Evolutionary conservation across 1,140 invertebrate species (phyloP).

Genomic region (Pogonus chalceus): DNA sequence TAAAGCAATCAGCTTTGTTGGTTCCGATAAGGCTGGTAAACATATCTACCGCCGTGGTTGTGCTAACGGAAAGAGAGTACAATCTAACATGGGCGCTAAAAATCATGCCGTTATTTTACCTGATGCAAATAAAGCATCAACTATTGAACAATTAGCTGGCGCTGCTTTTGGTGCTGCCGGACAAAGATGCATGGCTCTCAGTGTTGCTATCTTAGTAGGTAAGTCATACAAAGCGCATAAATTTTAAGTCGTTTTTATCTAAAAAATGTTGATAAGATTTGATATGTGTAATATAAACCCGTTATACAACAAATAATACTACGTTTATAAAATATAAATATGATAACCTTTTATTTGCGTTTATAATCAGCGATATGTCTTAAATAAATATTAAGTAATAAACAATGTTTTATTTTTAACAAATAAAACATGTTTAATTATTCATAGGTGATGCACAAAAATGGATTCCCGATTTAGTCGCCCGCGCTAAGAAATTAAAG

Average conservation of each 20-base stretch:
- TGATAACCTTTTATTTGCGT: too few species aligned
- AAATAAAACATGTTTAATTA: too few species aligned
- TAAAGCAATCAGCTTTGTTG: conserved; percentile 96
- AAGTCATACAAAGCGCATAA: too few species aligned
- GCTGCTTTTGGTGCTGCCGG: conserved; percentile 93
- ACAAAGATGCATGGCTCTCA: conserved; percentile 97
- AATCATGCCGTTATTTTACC: conserved; percentile 96
- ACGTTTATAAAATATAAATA: too few species aligned
- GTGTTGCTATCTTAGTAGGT: conserved; percentile 94
- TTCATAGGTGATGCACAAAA: conserved; percentile 61
- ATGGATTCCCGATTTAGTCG: conserved; percentile 90
- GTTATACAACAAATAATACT: too few species aligned
- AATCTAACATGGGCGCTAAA: conserved; percentile 98
- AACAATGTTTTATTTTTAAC: too few species aligned
- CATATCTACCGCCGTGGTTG: conserved; percentile 92
- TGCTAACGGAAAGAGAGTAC: conserved; percentile 81
- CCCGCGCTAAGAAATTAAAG: conserved; percentile 78
- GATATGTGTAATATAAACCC: too few species aligned
- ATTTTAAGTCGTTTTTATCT: too few species aligned
- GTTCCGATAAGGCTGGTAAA: conserved; percentile 90
- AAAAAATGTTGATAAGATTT: too few species aligned
- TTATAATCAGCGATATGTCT: too few species aligned
- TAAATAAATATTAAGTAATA: too few species aligned
- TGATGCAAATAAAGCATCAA: conserved; percentile 96
- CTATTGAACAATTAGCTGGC: conserved; percentile 86